Base-by-base conservation (phyloP, 1,140 invertebrate species). In the Heliconius nattereri region DNA sequence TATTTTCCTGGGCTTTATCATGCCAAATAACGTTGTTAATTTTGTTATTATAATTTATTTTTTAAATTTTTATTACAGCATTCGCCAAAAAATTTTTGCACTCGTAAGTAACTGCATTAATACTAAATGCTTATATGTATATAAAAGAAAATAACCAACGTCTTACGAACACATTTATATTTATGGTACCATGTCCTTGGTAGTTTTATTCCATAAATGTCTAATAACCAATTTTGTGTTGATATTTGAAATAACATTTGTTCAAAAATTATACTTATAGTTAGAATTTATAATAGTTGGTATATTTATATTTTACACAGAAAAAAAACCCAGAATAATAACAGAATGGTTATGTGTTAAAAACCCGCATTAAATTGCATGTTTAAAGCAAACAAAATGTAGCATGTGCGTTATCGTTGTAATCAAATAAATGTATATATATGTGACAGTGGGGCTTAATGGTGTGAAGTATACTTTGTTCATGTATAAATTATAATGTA, bases 361-460 rank as follows among this genome's bases (percentile, higher is more conserved):
- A 72, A 32, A 72, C 7, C 71, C 71, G 32, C 71, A 37, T 9
- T 6, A 20, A 20, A 37, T 72, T 26, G 23, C n/a, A 70, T 37
- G 66, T n/a, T 49, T 79, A 37, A 75, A 49, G 73, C 73, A 79
- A 79, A 52, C 19, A 79, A 79, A 71, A 70, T 54, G 40, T 71
- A 75, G 60, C 40, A 54, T 54, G 78, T 77, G 79, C 71, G 40
- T 74, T 29, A 20, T 77, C 23, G 9, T 13, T 66, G 60, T 66
- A n/a, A 60, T 8, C 8, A 60, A 45, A 60, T 60, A 23, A 73
- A 71, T 78, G 72, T 78, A 52, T 73, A 29, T 66, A 40, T 71
- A 52, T 29, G 26, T 66, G 60, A 66, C 13, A 66, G 26, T 26
- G 9, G 26, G n/a, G 13, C 3, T 11, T 29, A 26, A 66, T 29